phyloP scores from a whole-genome alignment of 2,888 invertebrate genomes.

The Apodemia mormo region DNA sequence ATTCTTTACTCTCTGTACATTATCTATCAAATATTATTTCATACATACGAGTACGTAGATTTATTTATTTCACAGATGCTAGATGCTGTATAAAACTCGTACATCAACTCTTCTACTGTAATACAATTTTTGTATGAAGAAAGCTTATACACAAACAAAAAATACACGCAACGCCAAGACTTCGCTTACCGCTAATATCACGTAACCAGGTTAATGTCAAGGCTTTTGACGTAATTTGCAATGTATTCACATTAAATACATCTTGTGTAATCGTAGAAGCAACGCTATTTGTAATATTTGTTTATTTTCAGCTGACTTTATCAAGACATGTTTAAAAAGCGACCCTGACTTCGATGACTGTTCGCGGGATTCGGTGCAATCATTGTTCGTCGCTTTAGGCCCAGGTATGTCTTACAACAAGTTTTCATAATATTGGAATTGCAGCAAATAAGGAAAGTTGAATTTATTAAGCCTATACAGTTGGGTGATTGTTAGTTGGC shows the following conservation, averaged over 20 bases:
- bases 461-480: neutral
- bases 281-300: slow-evolving; percentile 19
- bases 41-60: too few relatives aligned
- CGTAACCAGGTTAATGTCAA: slow-evolving; percentile 18
- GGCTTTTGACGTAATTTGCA: slow-evolving; percentile 12
- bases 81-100: neutral
- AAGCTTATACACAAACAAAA: slow-evolving; percentile 11
- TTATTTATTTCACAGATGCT: too few relatives aligned
- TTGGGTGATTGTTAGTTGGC: too few relatives aligned
- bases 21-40: too few relatives aligned
- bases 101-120: neutral
- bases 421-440: slow-evolving; percentile 5
- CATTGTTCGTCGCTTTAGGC: slow-evolving; percentile 83
- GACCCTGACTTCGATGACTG: slow-evolving; percentile 85
- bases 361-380: slow-evolving; percentile 85
- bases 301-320: slow-evolving; percentile 83
- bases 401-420: slow-evolving; percentile 62
- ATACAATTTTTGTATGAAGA: slow-evolving; percentile 8
- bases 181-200: slow-evolving; percentile 11
- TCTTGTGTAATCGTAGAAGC: slow-evolving; percentile 15
- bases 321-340: slow-evolving; percentile 84
- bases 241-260: slow-evolving; percentile 7
- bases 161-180: slow-evolving; percentile 6
- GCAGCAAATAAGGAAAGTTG: slow-evolving; percentile 1
- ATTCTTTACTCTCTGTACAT: too few relatives aligned